Conservation (phyloP, 2,888 invertebrate species). For the Cerastoderma edule region DNA sequence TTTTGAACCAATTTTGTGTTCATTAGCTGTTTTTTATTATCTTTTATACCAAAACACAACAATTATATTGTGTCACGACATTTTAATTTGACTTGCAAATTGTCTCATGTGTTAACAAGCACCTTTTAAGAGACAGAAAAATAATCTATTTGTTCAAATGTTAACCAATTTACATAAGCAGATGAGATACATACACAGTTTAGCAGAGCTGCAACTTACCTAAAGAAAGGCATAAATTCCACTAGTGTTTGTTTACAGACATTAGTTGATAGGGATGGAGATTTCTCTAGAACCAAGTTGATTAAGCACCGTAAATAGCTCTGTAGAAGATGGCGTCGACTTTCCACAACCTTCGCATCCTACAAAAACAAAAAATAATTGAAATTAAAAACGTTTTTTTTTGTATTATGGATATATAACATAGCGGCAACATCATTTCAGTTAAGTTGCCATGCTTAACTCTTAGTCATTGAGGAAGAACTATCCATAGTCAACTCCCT, state of each 20-base stretch:
- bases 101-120: too few relatives aligned
- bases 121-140: too few relatives aligned
- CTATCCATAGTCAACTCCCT: too few relatives aligned
- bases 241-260: conserved; percentile 91
- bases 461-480: too few relatives aligned
- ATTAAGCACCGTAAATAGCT: conserved; percentile 92
- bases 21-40: too few relatives aligned
- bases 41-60: too few relatives aligned
- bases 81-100: too few relatives aligned
- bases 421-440: too few relatives aligned
- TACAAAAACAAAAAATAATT: conserved; percentile 52
- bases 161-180: conserved; percentile 2
- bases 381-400: not conserved
- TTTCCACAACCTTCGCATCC: conserved; percentile 90
- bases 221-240: conserved; percentile 93
- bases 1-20: too few relatives aligned
- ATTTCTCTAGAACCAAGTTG: conserved; percentile 87
- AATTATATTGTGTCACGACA: too few relatives aligned
- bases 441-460: too few relatives aligned
- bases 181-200: not conserved
- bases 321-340: conserved; percentile 92
- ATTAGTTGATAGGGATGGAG: conserved; percentile 87
- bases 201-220: conserved; percentile 66
- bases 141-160: not conserved
- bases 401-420: not conserved